Base-by-base conservation (phyloP, 2,888 invertebrate genomes). In the Chorisops tibialis region DNA sequence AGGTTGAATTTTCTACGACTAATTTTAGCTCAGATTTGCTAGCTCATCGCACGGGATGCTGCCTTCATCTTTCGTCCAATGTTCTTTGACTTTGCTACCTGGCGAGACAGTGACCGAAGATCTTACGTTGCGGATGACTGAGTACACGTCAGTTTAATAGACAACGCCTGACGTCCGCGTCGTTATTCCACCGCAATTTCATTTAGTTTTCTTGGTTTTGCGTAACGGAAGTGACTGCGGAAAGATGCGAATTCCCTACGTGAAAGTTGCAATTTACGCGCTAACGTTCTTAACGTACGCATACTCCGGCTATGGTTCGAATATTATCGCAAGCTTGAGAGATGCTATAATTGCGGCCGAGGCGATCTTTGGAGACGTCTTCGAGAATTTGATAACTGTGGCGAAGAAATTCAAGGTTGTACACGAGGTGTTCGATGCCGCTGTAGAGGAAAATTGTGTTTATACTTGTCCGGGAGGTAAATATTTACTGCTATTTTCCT, bases 261-360 rank as follows among this genome's bases (percentile, higher is more conserved):
- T 84, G 74, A 91, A 90, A 78, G 79, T 88, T 43, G 82, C 87
- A 21, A 84, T 91, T 70, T 91, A 91, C 74, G 72, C 81, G 14
- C 72, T 91, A 68, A 91, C 91, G 41, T 90, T 91, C 74, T 76
- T 87, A 64, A 88, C 87, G 0, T 91, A 91, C 72, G 86, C 88
- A 1, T 91, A 90, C 77, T 86, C 89, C 38, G 91, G 91, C 16
- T 87, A 90, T 75, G 91, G 91, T 9, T 86, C 89, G 30, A 87
- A 84, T 68, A 81, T 91, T 70, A 79, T 91, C 65, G 79, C 81
- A 63, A 89, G 88, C 78, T 77, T 91, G 63, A 83, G 86, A 68
- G 91, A 92, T 80, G 91, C 91, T 6, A 88, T 92, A 50, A 78
- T 91, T 63, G 83, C 88, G 1, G 90, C 90, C 7, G 90, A 91